Evolutionary conservation across 2,797 vertebrate species (phyloP), one percentile per base, ranked within the genome.

Genomic region (Sebastes steindachneri): DNA sequence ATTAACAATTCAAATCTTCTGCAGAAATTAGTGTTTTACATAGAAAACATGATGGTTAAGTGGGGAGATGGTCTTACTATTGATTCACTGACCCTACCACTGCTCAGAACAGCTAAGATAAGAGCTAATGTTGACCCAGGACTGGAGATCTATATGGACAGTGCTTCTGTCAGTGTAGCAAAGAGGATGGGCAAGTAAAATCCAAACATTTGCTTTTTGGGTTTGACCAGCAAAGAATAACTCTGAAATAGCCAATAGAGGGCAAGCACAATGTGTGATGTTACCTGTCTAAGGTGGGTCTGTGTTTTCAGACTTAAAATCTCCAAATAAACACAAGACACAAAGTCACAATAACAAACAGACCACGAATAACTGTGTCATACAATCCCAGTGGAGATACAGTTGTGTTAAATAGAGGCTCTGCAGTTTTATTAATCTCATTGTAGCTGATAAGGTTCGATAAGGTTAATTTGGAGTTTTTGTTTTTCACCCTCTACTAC

Each of bases 141-240:
- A 72, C 73, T 70, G 81, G 37, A 71, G 87, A 78, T 93, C 90
- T 92, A 89, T 94, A 81, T 82, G 73, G 84, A 88, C 85, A 83
- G 77, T 70, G 80, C 77, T 88, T 85, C 66, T 84, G 88, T 93
- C 70, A 86, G 89, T 93, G 81, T 88, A 86, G 83, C 86, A 88
- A 80, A 68, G 86, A 78, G 91, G 88, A 89, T 79, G 89, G 86
- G 77, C 79, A 10, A 62, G 84, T 54, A 65, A 74, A 85, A 89
- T 74, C 82, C 84, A 93, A 94, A 94, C 90, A 94, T 94, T 95
- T 93, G 81, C 91, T 81, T 91, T 93, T 93, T 68, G 85, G 87
- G 86, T 89, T 91, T 79, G 84, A 89, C 79, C 75, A 72, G 78
- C 66, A 80, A 83, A 91, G 87, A 88, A 90, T 29, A 90, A 85